Evolutionary conservation across 2,888 invertebrate genomes (phyloP), one percentile per base, ranked within the genome.

Genomic region (Atherix ibis): DNA sequence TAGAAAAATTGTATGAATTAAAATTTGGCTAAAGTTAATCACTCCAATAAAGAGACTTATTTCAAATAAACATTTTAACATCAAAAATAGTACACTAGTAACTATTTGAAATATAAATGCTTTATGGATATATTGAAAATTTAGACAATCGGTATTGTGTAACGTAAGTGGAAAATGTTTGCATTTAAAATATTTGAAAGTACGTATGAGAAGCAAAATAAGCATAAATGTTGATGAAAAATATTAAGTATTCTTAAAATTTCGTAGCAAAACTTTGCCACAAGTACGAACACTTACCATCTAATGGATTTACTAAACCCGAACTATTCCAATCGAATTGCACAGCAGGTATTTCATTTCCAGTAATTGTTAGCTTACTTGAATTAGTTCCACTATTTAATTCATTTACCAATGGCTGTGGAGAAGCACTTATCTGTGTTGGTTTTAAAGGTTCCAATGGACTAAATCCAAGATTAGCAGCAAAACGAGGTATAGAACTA

Each of bases 401-500:
- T 22, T 22, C 6, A 8, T 10, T 10, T 8, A 6, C 6, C 22
- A 10, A 22, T 22, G 22, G 22, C 10, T 14, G 18, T 9, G 13
- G 35, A 8, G 42, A 10, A 25, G 40, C 32, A 26, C 39, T 30
- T 15, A 37, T 26, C 17, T 36, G 54, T 41, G 58, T 57, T 5
- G 73, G 65, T 58, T 78, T 82, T 38, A 78, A 67, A 4, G 85
- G 84, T 53, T 83, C 79, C 16, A 85, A 61, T 2, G 84, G 84
- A 42, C 75, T 73, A 44, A 73, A 68, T 44, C 81, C 77, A 41
- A 89, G 66, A 55, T 83, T 84, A n/a, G 82, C 77, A 26, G 88
- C 88, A 66, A 81, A 89, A 58, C 75, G 74, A 30, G 89, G 89
- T 67, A 84, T 76, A 36, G 73, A 68, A 50, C 68, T 69, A 56